These are phyloP conservation scores for Coranthus polyacanthus DNA, from an alignment of 2,797 vertebrate genomes.

Conservation along the genomic window DNA sequence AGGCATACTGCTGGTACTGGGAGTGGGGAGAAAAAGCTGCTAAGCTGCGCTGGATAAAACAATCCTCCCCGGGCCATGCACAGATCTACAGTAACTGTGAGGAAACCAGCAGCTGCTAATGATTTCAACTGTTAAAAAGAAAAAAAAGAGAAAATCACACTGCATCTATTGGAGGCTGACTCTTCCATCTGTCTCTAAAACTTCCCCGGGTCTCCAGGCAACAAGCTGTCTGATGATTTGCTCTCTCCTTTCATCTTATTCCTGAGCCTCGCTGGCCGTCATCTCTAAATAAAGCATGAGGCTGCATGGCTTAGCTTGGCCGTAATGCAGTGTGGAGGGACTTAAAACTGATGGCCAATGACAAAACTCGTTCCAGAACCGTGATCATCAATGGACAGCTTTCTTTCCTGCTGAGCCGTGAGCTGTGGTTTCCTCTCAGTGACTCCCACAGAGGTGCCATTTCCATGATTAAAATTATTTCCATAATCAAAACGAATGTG, in stretches of 20 bases:
- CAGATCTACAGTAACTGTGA: conserved; percentile 16
- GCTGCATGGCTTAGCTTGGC: conserved; percentile 7
- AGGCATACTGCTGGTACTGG: conserved; percentile 1
- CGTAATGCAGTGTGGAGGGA: conserved; percentile 9
- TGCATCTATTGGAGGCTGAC: conserved; percentile 19
- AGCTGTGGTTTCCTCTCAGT: too few species aligned
- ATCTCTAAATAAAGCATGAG: conserved; percentile 62
- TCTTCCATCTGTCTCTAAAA: conserved; percentile 48
- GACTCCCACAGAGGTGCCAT: conserved; percentile 28
- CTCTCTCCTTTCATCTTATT: conserved; percentile 62
- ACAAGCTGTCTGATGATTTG: conserved; percentile 51
- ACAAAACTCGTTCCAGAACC: conserved; percentile 19
- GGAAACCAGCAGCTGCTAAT: conserved; percentile 42
- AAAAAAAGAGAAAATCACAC: too few species aligned
- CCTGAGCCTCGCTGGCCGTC: conserved; percentile 44
- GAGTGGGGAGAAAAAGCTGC: conserved; percentile 8
- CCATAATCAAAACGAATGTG: conserved; percentile 57
- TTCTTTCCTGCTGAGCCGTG: too few species aligned
- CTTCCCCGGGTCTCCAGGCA: conserved; percentile 52
- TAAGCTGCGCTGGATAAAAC: conserved; percentile 29
- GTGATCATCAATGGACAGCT: conserved; percentile 29
- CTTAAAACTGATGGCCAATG: conserved; percentile 11
- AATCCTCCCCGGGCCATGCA: conserved; percentile 20
- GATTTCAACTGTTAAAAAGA: conserved; percentile 21
- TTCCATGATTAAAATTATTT: conserved; percentile 55